Evolutionary conservation across 2,888 invertebrate genomes (phyloP).

Genomic region (Carcina quercana): DNA sequence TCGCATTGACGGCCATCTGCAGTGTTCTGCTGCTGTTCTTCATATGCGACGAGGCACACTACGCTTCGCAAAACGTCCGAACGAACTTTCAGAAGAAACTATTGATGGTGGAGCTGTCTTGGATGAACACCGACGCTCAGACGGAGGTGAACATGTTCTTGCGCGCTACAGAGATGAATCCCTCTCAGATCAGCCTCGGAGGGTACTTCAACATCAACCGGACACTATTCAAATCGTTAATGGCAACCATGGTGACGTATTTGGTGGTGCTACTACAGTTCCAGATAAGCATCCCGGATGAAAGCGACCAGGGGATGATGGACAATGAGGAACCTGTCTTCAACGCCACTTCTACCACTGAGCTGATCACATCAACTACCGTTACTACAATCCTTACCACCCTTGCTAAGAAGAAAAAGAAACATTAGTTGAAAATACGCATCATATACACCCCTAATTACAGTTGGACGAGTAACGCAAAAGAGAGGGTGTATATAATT

Average conservation of each 20-base stretch:
- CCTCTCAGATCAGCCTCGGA: slow-evolving; percentile 82
- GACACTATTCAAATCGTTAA: slow-evolving; percentile 81
- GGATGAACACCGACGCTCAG: slow-evolving; percentile 85
- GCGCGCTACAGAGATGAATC: slow-evolving; percentile 84
- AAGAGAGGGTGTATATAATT: no score
- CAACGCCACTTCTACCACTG: slow-evolving; percentile 25
- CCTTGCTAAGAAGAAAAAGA: slow-evolving; percentile 51
- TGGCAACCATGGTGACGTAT: slow-evolving; percentile 86
- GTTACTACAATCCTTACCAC: slow-evolving; percentile 49
- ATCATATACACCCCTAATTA: no score
- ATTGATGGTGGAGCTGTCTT: slow-evolving; percentile 80
- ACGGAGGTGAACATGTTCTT: slow-evolving; percentile 86
- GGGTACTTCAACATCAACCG: slow-evolving; percentile 84
- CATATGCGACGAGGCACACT: slow-evolving; percentile 83
- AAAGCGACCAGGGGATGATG: slow-evolving; percentile 25
- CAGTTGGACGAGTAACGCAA: no score
- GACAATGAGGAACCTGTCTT: slow-evolving; percentile 23
- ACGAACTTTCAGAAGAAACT: slow-evolving; percentile 84
- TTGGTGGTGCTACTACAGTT: slow-evolving; percentile 83
- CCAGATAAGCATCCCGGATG: slow-evolving; percentile 84
- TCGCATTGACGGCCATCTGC: slow-evolving; percentile 79
- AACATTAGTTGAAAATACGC: no score
- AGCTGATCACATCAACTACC: slow-evolving; percentile 25
- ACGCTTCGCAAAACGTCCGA: slow-evolving; percentile 81
- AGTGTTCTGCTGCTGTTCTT: slow-evolving; percentile 80